Base-by-base conservation (phyloP, 1,140 invertebrate genomes). In the Agrilus planipennis region DNA sequence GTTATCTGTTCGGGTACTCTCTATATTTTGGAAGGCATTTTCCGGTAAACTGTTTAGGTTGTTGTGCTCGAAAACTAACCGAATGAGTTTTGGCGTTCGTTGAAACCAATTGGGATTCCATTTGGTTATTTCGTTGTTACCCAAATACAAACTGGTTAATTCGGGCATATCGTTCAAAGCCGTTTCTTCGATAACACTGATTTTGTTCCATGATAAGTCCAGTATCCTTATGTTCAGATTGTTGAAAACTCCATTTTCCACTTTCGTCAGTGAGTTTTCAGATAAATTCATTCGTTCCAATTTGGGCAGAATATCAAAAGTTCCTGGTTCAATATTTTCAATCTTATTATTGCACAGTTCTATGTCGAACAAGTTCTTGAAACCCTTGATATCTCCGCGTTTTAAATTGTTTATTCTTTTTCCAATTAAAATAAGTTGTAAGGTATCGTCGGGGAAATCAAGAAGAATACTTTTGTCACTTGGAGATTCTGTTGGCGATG, bases 161-260 rank as follows among this genome's bases (percentile, higher is more conserved):
- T 38, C 19, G 36, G 36, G 25, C 36, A 38, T 38, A 25, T 38
- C 28, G 22, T 38, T 25, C 22, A 38, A 38, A 7, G 36, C 36
- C 22, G 11, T 38, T n/a, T 7, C 20, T 18, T 38, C 36, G n/a
- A 38, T 38, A 2, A 7, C 9, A 11, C 28, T 25, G 4, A 38
- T 38, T 10, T 28, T 4, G 15, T 38, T 38, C 1, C 23, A 16
- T 16, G 36, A 38, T 17, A 38, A 19, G 22, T 27, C 18, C 22
- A 38, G 6, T 4, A 38, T 25, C 11, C 18, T 27, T 4, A 38
- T 17, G 7, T 25, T 14, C 28, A 38, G 17, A 28, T 38, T 19
- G 17, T 28, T 38, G 36, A 38, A 38, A 18, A 38, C 12, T 2
- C 36, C 36, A 7, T 16, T 17, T 3, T 22, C 16, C 4, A 38